phyloP scores from a whole-genome alignment of 2,888 invertebrate species.

The Ethmia dodecea region DNA sequence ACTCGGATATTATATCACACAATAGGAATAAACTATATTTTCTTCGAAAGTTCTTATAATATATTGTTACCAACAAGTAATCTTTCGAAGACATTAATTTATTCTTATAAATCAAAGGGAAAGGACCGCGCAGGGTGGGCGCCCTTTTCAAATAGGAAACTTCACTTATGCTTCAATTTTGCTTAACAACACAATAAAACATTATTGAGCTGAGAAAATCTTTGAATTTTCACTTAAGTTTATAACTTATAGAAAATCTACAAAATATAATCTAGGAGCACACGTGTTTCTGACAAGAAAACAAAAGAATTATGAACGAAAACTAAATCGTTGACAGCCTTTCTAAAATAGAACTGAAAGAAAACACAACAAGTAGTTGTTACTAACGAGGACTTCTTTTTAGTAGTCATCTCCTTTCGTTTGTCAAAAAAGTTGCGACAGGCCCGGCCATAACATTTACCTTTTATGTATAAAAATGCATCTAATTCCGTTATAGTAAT shows the following conservation, averaged over 20 bases:
- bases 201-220: constrained; percentile 31
- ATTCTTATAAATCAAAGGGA: constrained; percentile 29
- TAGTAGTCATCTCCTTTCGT: too few species aligned
- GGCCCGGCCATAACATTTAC: too few species aligned
- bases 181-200: constrained; percentile 34
- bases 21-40: constrained; percentile 40
- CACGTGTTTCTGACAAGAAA: constrained; percentile 14
- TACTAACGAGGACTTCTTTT: too few species aligned
- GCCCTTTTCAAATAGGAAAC: constrained; percentile 33
- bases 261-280: constrained; percentile 18
- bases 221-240: constrained; percentile 30
- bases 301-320: constrained; percentile 24
- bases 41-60: constrained; percentile 57
- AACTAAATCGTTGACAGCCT: constrained; percentile 14
- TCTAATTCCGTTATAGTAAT: too few species aligned
- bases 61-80: constrained; percentile 41
- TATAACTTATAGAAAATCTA: constrained; percentile 24
- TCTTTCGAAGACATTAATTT: constrained; percentile 54
- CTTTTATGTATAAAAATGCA: too few species aligned
- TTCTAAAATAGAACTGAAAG: constrained; percentile 22
- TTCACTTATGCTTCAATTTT: constrained; percentile 34
- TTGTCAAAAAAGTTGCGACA: too few species aligned
- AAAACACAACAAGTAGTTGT: too few species aligned
- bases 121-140: constrained; percentile 37
- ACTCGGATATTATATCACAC: constrained; percentile 37